These are phyloP conservation scores for Pelagia noctiluca DNA, from an alignment of 30 jellyfish, hydroid and myxozoan genomes.

Conservation along the genomic window DNA sequence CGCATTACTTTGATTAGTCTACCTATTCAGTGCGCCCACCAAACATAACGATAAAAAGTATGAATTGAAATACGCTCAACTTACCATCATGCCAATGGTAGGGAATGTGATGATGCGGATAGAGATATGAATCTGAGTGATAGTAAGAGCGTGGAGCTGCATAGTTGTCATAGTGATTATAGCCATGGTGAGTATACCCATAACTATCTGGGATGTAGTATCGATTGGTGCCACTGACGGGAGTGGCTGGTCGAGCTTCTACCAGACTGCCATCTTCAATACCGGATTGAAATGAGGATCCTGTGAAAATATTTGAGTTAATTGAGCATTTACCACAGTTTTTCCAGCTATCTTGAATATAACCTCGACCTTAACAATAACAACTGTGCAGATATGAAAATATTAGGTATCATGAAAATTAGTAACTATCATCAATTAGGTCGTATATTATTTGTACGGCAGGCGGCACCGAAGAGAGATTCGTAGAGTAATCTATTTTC, in stretches of 20 bases:
- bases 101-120: neutral
- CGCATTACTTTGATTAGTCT: too few relatives aligned
- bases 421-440: neutral
- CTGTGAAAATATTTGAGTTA: neutral
- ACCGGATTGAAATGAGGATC: constrained; percentile 1
- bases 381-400: neutral
- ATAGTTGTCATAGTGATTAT: neutral
- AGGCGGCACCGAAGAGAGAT: too few relatives aligned
- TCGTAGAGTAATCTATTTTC: too few relatives aligned
- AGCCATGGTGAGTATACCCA: neutral
- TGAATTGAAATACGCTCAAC: too few relatives aligned
- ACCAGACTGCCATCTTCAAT: neutral
- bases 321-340: neutral
- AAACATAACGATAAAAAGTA: too few relatives aligned
- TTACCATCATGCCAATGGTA: neutral
- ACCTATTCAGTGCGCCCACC: too few relatives aligned
- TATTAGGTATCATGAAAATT: neutral
- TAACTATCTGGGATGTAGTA: neutral
- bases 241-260: neutral
- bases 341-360: neutral
- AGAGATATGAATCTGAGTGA: neutral
- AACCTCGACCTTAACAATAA: neutral
- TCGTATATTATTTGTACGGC: too few relatives aligned
- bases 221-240: neutral
- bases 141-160: neutral